These are phyloP conservation scores for Stomatorhinus ivindoensis DNA, from an alignment of 2,113 vertebrate species.

Conservation along the genomic window DNA sequence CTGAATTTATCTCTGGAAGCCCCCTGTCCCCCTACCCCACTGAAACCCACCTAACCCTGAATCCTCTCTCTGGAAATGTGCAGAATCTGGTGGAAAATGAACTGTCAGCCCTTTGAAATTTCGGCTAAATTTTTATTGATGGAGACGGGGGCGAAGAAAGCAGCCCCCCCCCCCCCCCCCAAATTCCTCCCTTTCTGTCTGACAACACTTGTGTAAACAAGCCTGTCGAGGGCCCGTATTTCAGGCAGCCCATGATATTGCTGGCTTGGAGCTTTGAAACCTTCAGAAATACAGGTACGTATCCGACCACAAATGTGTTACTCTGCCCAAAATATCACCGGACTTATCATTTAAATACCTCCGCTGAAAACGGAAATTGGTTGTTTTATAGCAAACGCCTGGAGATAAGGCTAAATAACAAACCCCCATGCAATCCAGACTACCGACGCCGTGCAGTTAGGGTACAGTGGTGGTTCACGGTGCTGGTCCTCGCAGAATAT, in stretches of 20 bases:
- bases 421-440: background rate
- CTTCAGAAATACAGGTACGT: background rate
- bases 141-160: background rate
- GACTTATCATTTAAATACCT: background rate
- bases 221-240: background rate
- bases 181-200: constrained; percentile 12
- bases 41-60: background rate
- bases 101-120: constrained; percentile 14
- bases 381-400: background rate
- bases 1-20: background rate
- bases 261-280: background rate
- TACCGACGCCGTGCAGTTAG: background rate
- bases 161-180: background rate
- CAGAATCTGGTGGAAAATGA: background rate
- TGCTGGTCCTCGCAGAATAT: background rate
- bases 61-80: background rate
- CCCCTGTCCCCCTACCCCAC: background rate
- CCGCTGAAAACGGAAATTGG: background rate
- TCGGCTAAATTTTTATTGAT: constrained; percentile 15
- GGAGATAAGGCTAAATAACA: background rate
- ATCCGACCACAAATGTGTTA: background rate
- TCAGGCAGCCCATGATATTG: background rate
- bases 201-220: constrained; percentile 28
- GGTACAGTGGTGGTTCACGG: background rate
- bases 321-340: background rate